Percentiles rank a stretch among this genome's conserved stretches.
Evolutionary conservation across 2,113 vertebrate species (phyloP).

Genomic region (Platanista minor): DNA sequence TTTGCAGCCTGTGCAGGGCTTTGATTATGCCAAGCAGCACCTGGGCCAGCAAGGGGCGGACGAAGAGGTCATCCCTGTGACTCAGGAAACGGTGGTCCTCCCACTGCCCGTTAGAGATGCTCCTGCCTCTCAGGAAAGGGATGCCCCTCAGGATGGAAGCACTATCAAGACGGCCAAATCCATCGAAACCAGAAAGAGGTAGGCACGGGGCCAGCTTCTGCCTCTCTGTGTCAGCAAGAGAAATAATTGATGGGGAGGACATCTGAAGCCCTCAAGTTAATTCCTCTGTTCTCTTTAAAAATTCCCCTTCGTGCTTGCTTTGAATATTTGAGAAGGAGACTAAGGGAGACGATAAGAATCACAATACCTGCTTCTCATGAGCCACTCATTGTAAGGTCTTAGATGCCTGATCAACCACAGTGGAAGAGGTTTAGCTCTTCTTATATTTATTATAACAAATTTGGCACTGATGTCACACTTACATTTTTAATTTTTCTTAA

Average conservation of each 20-base stretch:
- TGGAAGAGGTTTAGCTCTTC: background rate
- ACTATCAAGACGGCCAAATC: constrained; percentile 90
- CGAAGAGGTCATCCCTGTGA: constrained; percentile 92
- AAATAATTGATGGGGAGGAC: background rate
- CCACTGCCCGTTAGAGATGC: constrained; percentile 90
- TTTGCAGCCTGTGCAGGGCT: constrained; percentile 95
- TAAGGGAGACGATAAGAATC: background rate
- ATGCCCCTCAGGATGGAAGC: constrained; percentile 88
- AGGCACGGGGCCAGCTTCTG: constrained; percentile 33
- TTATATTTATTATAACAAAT: background rate
- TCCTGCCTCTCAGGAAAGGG: constrained; percentile 90
- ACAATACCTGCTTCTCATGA: background rate
- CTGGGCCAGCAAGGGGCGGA: constrained; percentile 95
- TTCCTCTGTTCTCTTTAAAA: background rate
- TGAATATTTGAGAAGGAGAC: constrained; percentile 33
- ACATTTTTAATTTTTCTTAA: background rate
- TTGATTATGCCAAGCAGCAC: constrained; percentile 98
- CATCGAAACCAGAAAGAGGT: constrained; percentile 94
- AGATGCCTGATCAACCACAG: background rate
- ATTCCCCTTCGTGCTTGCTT: background rate
- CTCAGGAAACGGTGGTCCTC: constrained; percentile 93
- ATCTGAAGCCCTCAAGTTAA: background rate
- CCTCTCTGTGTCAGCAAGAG: background rate
- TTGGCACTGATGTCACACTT: background rate
- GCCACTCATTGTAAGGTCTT: background rate